Base-by-base conservation (phyloP, 2,888 invertebrate genomes). In the Agrotis ipsilon region DNA sequence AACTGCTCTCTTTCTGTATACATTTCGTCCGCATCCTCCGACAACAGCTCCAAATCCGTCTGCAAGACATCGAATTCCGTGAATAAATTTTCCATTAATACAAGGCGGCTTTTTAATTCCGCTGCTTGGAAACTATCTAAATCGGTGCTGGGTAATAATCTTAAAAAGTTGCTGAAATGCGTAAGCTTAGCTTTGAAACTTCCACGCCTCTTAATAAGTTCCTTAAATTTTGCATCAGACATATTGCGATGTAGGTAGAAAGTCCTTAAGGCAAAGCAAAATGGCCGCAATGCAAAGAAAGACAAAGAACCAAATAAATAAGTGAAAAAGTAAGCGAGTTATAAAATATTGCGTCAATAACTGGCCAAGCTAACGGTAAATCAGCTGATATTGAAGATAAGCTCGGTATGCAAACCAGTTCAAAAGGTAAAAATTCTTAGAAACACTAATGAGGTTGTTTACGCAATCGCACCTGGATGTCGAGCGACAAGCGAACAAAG, bases 391-490 rank as follows among this genome's bases (percentile, higher is more conserved):
- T 57, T 3, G 18, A 2, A 32, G 32, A 32, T 18, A 11, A 59
- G 13, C 24, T 4, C 19, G 19, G 19, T 6, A n/a, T 7, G 4
- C 16, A n/a, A 19, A 48, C 27, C n/a, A 27, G 24, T 61, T 11
- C 48, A 27, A 16, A 21, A 16, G 14, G 58, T 9, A 27, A 27
- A 48, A 48, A 27, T 21, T 13, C 1, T 11, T 46, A 60, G 24
- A 60, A 24, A n/a, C 27, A 46, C 46, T 48, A 60, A 60, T 48
- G 60, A 60, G 3, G n/a, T 60, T 48, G 48, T 61, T 60, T 48
- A 39, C 49, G 16, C 61, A 9, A 5, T 48, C 11, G 9, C 14
- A 48, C 32, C 32, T 32, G 32, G 32, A n/a, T 21, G 7, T 5
- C 49, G 32, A 32, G 61, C 49, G 18, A 1, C 18, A 7, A 62